Conservation (phyloP, 2,113 vertebrate genomes). For the Centropus unirufus region DNA sequence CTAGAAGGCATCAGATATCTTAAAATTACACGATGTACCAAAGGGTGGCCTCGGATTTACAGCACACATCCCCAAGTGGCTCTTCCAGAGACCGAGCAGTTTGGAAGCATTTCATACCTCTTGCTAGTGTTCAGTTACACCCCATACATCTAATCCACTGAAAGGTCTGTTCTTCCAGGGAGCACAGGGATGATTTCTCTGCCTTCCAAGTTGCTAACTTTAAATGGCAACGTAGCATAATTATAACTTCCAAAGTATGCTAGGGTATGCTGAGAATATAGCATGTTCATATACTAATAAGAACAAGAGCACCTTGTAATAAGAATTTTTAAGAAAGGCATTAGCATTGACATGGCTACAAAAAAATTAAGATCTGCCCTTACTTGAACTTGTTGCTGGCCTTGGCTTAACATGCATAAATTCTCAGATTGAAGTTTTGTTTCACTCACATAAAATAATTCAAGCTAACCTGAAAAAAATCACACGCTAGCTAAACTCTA, state of each 20-base stretch:
- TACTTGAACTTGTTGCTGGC: neutral
- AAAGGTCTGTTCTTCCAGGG: neutral
- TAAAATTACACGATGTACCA: neutral
- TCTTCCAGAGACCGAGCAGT: neutral
- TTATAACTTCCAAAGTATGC: neutral
- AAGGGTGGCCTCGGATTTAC: neutral
- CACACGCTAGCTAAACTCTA: neutral
- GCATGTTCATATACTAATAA: neutral
- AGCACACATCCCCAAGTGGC: neutral
- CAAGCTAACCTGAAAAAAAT: neutral
- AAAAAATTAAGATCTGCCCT: neutral
- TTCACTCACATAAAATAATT: neutral
- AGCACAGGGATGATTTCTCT: neutral
- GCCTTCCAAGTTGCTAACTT: neutral
- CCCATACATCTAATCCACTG: fast-evolving
- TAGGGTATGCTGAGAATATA: neutral
- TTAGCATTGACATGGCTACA: neutral
- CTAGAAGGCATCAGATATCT: neutral
- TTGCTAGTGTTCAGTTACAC: neutral
- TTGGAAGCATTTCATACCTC: neutral
- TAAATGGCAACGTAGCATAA: neutral
- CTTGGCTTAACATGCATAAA: neutral
- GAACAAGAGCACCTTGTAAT: neutral
- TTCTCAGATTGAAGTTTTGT: neutral
- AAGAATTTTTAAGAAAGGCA: neutral